phyloP scores from a whole-genome alignment of 1,140 invertebrate genomes.

The Euschistus heros region DNA sequence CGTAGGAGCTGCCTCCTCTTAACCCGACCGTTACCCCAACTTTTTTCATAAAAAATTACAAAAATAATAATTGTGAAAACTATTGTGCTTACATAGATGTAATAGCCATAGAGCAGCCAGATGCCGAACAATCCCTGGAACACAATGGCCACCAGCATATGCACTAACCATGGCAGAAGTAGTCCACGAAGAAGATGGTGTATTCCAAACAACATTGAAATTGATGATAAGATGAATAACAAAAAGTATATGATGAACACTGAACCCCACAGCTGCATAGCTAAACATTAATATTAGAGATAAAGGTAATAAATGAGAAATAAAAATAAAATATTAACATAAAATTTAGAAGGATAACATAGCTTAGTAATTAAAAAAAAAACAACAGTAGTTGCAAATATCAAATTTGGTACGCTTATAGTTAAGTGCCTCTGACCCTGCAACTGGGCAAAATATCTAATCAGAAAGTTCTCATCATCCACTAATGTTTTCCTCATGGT shows the following conservation, averaged over 20 bases:
- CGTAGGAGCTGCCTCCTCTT: too few relatives aligned
- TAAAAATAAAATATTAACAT: background rate
- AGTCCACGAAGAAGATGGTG: slow-evolving; percentile 57
- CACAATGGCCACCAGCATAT: slow-evolving; percentile 54
- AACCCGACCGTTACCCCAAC: too few relatives aligned
- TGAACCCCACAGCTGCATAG: slow-evolving; percentile 58
- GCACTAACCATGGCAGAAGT: slow-evolving; percentile 68
- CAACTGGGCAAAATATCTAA: too few relatives aligned
- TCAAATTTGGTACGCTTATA: too few relatives aligned
- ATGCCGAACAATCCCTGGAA: slow-evolving; percentile 71
- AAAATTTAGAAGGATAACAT: too few relatives aligned
- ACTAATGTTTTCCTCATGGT: too few relatives aligned
- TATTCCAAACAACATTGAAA: slow-evolving; percentile 52
- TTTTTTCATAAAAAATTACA: too few relatives aligned
- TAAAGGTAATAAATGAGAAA: background rate
- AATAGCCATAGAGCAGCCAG: slow-evolving; percentile 75
- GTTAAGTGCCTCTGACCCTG: too few relatives aligned
- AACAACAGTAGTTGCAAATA: too few relatives aligned
- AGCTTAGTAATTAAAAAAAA: too few relatives aligned
- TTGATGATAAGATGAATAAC: slow-evolving; percentile 49
- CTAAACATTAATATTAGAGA: slow-evolving; percentile 40
- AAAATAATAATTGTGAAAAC: too few relatives aligned
- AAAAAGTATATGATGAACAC: slow-evolving; percentile 64
- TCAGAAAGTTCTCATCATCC: too few relatives aligned
- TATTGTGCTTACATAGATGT: slow-evolving; percentile 67